Evolutionary conservation across 64 coral and sea anemone genomes (phyloP).

Genomic region (Actinia tenebrosa): DNA sequence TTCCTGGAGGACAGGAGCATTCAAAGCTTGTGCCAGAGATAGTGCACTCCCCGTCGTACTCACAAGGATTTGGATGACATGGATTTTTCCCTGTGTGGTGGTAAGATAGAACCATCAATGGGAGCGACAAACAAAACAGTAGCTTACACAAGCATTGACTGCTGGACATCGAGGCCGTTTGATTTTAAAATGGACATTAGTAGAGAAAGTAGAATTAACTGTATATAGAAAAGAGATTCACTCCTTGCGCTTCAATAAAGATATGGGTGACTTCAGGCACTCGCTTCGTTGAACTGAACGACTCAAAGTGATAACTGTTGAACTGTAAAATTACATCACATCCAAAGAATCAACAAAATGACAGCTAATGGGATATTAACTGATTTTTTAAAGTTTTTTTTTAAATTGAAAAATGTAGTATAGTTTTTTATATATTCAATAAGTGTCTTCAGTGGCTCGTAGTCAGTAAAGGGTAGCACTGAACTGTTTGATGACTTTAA

Average conservation of each 20-base stretch:
- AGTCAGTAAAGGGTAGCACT: not conserved
- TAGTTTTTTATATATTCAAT: not conserved
- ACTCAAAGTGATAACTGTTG: not conserved
- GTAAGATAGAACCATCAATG: not conserved
- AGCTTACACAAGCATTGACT: conserved; percentile 26
- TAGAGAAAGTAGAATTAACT: not conserved
- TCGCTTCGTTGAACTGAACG: not conserved
- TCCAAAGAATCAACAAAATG: not conserved
- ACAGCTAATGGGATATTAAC: not conserved
- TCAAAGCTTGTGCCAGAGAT: conserved; percentile 46
- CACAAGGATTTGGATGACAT: conserved; percentile 63
- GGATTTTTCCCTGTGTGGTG: conserved; percentile 24
- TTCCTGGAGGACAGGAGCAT: conserved; percentile 59
- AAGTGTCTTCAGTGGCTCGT: not conserved
- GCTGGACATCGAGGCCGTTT: not conserved
- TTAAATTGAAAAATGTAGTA: not conserved
- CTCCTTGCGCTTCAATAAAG: not conserved
- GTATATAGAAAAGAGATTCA: not conserved
- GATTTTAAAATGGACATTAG: not conserved
- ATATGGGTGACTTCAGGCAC: not conserved
- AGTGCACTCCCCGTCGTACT: conserved; percentile 58
- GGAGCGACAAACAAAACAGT: conserved; percentile 31
- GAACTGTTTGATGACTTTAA: no score
- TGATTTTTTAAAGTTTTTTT: not conserved
- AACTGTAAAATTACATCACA: conserved; percentile 2